Percentiles rank a stretch among this genome's conserved stretches.
Conservation (phyloP, 2,888 invertebrate species). For the Drosophila meridionalis region DNA sequence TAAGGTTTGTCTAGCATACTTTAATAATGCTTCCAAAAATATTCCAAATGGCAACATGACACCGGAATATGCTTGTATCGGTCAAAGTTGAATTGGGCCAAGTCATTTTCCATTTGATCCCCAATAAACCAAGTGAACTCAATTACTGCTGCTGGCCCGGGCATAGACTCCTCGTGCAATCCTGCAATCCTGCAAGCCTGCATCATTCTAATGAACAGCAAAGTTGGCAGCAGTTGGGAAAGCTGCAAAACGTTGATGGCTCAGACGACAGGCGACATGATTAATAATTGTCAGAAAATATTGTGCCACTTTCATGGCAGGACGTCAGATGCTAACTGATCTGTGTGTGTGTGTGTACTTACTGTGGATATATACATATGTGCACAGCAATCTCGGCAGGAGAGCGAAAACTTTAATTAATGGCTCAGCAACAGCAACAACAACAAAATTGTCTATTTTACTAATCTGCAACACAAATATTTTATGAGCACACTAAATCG, state of each 20-base stretch:
- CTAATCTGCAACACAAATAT: constrained; percentile 78
- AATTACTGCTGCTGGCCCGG: constrained; percentile 39
- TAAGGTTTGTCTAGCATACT: too few species aligned
- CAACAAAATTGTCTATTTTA: constrained; percentile 74
- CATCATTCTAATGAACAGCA: constrained; percentile 51
- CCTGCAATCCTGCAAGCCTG: constrained; percentile 23
- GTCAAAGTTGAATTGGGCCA: not conserved
- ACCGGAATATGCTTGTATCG: constrained; percentile 4
- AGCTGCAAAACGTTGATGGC: constrained; percentile 25
- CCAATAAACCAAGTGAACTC: constrained; percentile 45
- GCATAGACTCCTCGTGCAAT: constrained; percentile 18
- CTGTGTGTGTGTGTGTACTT: constrained; percentile 8
- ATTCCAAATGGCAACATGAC: not conserved
- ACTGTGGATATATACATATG: constrained; percentile 8
- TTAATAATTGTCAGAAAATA: constrained; percentile 76
- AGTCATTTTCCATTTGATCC: constrained; percentile 27
- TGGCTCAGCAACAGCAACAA: constrained; percentile 43
- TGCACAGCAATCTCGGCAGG: constrained; percentile 36
- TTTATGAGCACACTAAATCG: constrained; percentile 66
- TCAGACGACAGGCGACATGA: constrained; percentile 65
- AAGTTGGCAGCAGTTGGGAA: constrained; percentile 25
- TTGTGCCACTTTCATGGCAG: constrained; percentile 41
- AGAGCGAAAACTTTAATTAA: constrained; percentile 78
- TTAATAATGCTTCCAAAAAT: not conserved
- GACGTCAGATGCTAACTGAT: constrained; percentile 12